Conservation (phyloP, 2,113 vertebrate species). For the Drymodes brunneopygia region DNA sequence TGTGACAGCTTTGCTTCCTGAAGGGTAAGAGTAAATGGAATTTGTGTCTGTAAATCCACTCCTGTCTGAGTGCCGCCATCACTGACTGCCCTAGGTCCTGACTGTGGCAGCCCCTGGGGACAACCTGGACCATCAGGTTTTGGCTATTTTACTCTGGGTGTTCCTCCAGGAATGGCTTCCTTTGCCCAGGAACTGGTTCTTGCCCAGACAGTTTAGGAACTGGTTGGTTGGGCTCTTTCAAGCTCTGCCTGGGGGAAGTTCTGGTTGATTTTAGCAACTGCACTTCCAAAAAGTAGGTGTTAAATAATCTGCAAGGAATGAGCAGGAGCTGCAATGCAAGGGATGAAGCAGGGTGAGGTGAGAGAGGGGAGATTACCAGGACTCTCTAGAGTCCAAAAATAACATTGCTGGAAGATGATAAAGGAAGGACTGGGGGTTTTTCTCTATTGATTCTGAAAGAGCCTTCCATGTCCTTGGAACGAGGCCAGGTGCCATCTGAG, state of each 20-base stretch:
- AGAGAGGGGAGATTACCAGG: background rate
- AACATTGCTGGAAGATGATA: background rate
- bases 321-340: background rate
- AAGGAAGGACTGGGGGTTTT: background rate
- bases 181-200: background rate
- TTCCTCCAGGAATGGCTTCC: background rate
- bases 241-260: background rate
- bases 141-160: rapidly evolving
- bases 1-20: background rate
- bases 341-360: background rate
- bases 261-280: background rate
- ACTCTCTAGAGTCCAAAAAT: background rate
- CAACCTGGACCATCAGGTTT: background rate
- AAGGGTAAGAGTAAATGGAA: background rate
- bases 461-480: background rate
- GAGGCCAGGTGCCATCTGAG: background rate
- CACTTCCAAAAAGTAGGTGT: background rate
- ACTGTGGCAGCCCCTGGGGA: background rate
- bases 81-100: background rate
- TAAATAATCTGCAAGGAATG: background rate
- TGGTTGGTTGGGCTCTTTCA: background rate
- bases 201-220: background rate
- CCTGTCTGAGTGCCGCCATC: background rate
- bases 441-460: background rate
- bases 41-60: background rate